Conservation (phyloP, 2,113 vertebrate genomes). For the Ellobius talpinus region DNA sequence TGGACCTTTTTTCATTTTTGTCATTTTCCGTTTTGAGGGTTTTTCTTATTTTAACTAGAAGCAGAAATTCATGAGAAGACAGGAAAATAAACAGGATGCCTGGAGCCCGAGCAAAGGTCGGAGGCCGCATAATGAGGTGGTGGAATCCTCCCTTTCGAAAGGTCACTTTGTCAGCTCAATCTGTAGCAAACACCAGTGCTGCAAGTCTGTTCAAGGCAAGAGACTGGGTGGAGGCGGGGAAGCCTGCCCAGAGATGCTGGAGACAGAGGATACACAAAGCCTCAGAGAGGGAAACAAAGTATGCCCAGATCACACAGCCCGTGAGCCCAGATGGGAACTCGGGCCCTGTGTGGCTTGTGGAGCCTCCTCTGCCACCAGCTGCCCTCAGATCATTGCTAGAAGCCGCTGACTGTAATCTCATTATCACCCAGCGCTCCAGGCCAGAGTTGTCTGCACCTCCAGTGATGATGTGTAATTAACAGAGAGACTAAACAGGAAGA, state of each 20-base stretch:
- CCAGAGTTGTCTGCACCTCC: conserved; percentile 6
- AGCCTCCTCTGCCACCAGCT: not conserved
- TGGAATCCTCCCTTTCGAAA: conserved; percentile 57
- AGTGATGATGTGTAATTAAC: conserved; percentile 48
- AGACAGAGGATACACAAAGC: not conserved
- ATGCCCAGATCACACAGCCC: not conserved
- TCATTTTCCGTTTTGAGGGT: not conserved
- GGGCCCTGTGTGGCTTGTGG: not conserved
- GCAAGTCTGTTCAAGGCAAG: not conserved
- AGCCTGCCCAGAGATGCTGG: not conserved
- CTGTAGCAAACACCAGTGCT: conserved; percentile 58
- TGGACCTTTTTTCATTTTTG: not conserved
- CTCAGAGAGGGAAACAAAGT: not conserved
- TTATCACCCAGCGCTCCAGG: not conserved
- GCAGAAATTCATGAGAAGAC: conserved; percentile 59
- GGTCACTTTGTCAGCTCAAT: conserved; percentile 59
- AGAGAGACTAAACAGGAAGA: conserved; percentile 1
- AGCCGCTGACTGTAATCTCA: not conserved
- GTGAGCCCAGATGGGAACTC: not conserved
- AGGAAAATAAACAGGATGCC: conserved; percentile 50
- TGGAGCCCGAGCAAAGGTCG: conserved; percentile 58
- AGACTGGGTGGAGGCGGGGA: not conserved
- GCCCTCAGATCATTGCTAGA: conserved; percentile 7
- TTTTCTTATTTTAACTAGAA: conserved; percentile 52
- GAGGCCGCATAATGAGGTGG: conserved; percentile 55